Conservation (phyloP, 2,797 vertebrate genomes). For the Coccyzus lansbergi region DNA sequence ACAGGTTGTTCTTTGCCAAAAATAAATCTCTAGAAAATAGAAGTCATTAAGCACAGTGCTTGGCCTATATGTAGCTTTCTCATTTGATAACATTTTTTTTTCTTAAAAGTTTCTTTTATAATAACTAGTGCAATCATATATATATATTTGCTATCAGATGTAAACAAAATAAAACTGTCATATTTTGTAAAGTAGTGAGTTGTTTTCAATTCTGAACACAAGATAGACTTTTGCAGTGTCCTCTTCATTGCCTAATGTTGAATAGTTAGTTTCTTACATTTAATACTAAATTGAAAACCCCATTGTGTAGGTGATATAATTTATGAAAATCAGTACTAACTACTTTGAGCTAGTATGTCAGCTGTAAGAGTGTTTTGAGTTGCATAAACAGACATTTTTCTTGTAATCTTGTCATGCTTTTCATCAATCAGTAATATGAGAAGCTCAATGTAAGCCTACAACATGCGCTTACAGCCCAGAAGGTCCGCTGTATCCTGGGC, state of each 20-base stretch:
- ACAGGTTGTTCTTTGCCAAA: background rate
- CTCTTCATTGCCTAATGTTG: background rate
- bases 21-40: background rate
- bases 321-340: background rate
- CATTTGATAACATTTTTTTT: background rate
- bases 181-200: background rate
- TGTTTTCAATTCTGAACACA: background rate
- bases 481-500: too few species aligned
- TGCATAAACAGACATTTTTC: background rate
- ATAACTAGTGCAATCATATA: background rate
- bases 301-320: background rate
- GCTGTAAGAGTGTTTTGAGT: background rate
- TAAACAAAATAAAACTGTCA: background rate
- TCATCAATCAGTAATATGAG: too few species aligned
- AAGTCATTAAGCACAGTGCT: background rate
- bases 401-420: background rate
- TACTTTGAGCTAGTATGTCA: background rate
- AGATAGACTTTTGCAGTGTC: background rate
- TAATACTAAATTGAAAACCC: background rate
- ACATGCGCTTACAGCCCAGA: too few species aligned
- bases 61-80: background rate
- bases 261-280: background rate
- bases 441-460: too few species aligned
- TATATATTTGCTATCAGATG: background rate
- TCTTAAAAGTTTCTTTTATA: background rate